A percentile compares a stretch with the other conserved stretches of the same genome.
phyloP scores from a whole-genome alignment of 1,140 invertebrate species.

The Brevipalpus yothersi region DNA sequence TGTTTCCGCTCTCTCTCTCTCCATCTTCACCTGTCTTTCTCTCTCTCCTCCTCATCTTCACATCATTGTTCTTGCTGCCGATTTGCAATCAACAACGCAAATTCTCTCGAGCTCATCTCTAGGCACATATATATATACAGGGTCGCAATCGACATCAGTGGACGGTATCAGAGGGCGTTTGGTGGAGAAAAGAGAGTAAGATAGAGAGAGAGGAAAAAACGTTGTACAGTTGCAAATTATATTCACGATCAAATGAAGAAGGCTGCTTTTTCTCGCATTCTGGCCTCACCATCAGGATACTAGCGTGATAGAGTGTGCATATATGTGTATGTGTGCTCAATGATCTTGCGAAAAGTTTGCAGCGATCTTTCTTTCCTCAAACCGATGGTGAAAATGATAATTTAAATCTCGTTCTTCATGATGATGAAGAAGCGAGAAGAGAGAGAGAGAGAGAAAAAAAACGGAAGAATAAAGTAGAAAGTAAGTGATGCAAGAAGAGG shows the following conservation, averaged over 20 bases:
- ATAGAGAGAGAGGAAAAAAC: neutral
- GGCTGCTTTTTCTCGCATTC: neutral
- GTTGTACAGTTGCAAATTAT: neutral
- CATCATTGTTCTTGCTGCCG: neutral
- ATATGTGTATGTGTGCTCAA: neutral
- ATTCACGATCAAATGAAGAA: neutral
- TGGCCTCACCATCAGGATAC: too few relatives aligned
- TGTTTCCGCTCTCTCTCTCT: neutral
- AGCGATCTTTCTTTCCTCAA: too few relatives aligned
- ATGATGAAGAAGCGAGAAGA: neutral
- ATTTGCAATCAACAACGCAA: neutral
- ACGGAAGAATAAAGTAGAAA: neutral
- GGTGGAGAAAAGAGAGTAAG: too few relatives aligned
- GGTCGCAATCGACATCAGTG: too few relatives aligned
- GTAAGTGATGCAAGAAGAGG: neutral
- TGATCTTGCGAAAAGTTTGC: neutral
- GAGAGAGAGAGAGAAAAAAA: neutral
- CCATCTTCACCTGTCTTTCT: too few relatives aligned
- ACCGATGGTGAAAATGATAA: too few relatives aligned
- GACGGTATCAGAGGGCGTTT: too few relatives aligned
- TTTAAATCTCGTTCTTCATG: neutral
- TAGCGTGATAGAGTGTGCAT: too few relatives aligned
- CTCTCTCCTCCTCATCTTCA: neutral
- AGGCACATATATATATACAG: too few relatives aligned
- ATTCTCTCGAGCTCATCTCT: neutral